These are phyloP conservation scores for Plecturocebus donacophilus DNA, from an alignment of 2,113 vertebrate genomes.

Conservation along the genomic window DNA sequence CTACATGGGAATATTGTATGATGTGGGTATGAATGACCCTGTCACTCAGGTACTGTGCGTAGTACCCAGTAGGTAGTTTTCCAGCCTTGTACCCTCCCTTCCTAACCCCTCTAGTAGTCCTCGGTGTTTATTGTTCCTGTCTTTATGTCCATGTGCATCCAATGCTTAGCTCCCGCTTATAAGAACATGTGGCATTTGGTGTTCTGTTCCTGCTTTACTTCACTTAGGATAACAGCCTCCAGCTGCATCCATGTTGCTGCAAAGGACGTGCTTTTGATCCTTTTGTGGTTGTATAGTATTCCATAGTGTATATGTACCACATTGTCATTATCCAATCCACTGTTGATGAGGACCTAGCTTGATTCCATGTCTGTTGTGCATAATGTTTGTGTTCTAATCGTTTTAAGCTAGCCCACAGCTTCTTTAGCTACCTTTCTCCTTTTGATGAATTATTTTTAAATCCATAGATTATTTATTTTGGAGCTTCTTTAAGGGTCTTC, in stretches of 20 bases:
- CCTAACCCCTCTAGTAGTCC: too few relatives aligned
- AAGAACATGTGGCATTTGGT: neutral
- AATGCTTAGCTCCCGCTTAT: neutral
- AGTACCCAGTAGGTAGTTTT: too few relatives aligned
- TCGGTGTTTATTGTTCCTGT: too few relatives aligned
- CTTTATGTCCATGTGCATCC: too few relatives aligned
- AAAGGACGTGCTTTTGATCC: neutral
- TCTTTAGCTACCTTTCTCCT: neutral
- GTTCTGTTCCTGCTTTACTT: neutral
- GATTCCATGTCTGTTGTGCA: too few relatives aligned
- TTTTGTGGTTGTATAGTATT: neutral
- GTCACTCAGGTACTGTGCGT: too few relatives aligned
- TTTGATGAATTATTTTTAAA: slow-evolving; percentile 17
- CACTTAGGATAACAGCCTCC: neutral
- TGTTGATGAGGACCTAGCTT: neutral
- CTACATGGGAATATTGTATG: too few relatives aligned
- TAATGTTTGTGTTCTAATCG: neutral
- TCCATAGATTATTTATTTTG: neutral
- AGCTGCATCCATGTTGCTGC: neutral
- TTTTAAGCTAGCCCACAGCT: neutral
- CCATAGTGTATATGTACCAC: neutral
- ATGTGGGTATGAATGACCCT: too few relatives aligned
- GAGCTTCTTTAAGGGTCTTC: neutral
- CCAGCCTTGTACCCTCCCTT: too few relatives aligned
- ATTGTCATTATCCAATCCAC: neutral